Evolutionary conservation across 2,113 vertebrate species (phyloP).

Genomic region (Nicator chloris): DNA sequence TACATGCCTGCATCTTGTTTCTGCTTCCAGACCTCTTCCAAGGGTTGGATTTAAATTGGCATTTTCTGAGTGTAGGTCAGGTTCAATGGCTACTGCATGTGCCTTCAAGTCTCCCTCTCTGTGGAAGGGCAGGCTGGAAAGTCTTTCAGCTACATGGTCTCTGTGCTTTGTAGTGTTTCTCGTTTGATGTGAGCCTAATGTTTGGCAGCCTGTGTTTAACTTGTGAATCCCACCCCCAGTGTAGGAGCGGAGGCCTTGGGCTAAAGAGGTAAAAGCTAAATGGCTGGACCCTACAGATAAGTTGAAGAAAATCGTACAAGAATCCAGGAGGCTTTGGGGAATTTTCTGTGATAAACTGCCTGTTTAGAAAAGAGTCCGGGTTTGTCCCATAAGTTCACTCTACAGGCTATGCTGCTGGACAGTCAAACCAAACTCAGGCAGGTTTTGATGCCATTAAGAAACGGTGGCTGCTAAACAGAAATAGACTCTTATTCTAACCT

Average conservation of each 20-base stretch:
- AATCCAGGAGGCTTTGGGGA: background rate
- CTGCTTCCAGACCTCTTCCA: conserved; percentile 52
- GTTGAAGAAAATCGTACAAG: background rate
- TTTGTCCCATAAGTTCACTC: background rate
- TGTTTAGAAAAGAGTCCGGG: background rate
- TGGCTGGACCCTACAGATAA: background rate
- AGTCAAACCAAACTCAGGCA: background rate
- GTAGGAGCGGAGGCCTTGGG: background rate
- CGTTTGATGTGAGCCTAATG: background rate
- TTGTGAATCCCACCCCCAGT: background rate
- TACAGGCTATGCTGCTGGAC: background rate
- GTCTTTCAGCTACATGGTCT: background rate
- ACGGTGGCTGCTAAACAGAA: conserved; percentile 37
- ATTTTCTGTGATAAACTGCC: background rate
- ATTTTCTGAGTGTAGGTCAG: conserved; percentile 58
- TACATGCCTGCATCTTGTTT: background rate
- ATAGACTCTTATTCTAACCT: background rate
- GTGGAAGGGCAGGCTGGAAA: conserved; percentile 39
- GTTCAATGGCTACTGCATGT: conserved; percentile 41
- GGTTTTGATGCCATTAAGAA: background rate
- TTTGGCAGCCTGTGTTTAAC: conserved; percentile 44
- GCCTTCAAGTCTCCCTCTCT: background rate
- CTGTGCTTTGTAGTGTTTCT: conserved; percentile 7
- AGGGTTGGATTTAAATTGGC: conserved; percentile 40
- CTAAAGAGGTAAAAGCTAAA: background rate